Base-by-base conservation (phyloP, 2,888 invertebrate species). In the Melangyna quadrimaculata region DNA sequence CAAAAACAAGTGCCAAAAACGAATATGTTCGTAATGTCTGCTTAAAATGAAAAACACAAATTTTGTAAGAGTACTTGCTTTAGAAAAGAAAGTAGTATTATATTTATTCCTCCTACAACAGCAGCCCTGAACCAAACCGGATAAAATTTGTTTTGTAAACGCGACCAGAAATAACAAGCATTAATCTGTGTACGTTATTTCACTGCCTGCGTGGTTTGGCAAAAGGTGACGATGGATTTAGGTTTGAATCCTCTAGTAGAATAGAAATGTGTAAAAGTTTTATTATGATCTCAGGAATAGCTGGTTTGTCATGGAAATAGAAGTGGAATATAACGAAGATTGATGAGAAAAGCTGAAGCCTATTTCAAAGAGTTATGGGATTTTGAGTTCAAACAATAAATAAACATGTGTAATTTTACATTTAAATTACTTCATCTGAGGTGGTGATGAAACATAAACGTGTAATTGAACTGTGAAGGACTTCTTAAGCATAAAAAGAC, bases 151-250 rank as follows among this genome's bases (percentile, higher is more conserved):
- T 63, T 29, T 61, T 57, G 48, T 67, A 72, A 84, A 84, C 69
- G 72, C 75, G 17, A 63, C 61, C 69, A 67, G 69, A 80, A 86
- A 86, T 77, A 75, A 73, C 48, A 69, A 77, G 45, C 59, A 84
- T 80, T 80, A 79, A 79, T 80, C 72, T 55, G 29, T 55, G 9
- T 17, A 67, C 27, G 70, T 67, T 65, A 45, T 40, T 45, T 8
- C n/a, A n/a, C 19, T 45, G 45, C 7, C 8, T 29, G 27, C n/a
- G 19, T 45, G 17, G 3, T 17, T 3, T n/a, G 17, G 17, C 10
- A 14, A 37, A 59, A 65, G 45, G 45, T 65, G 45, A 45, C 29
- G 45, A 65, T 45, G 65, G 3, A 45, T 27, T 43, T 17, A n/a
- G 43, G 43, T 43, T 63, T 63, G 17, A 43, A 2, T 63, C 19